These are phyloP conservation scores for Leptinotarsa tumamoca DNA, from an alignment of 2,888 invertebrate genomes.

Conservation along the genomic window DNA sequence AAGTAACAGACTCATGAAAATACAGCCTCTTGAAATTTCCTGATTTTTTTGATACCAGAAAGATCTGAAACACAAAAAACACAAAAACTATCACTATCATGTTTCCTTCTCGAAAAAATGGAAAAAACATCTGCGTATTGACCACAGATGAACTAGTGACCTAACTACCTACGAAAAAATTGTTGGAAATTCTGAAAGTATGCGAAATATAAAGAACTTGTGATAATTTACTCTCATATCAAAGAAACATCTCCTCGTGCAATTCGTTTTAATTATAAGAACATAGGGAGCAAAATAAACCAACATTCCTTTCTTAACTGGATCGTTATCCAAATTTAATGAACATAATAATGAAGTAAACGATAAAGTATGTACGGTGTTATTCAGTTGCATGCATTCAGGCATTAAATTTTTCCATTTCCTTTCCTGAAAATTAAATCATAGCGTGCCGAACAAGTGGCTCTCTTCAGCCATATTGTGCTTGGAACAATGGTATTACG, in stretches of 20 bases:
- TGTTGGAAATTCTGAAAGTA: no score
- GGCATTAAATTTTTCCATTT: slow-evolving; percentile 12
- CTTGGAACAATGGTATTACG: slow-evolving; percentile 2
- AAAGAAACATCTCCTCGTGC: not conserved
- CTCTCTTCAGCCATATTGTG: slow-evolving; percentile 5
- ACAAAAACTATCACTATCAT: no score
- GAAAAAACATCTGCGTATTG: no score
- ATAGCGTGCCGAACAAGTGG: slow-evolving; percentile 14
- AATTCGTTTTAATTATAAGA: slow-evolving; percentile 4
- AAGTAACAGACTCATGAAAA: no score
- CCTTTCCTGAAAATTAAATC: slow-evolving; percentile 1
- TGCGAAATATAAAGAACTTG: no score
- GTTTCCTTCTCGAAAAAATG: no score
- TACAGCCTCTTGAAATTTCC: no score
- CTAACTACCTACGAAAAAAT: no score
- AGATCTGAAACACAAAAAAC: no score
- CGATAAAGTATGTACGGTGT: not conserved
- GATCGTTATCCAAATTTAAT: not conserved
- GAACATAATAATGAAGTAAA: slow-evolving; percentile 3
- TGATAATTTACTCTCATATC: not conserved
- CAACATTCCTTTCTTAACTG: slow-evolving; percentile 9
- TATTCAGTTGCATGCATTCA: slow-evolving; percentile 1
- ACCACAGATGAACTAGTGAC: no score
- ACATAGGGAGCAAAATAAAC: not conserved
- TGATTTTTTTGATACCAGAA: no score